Percentiles rank a stretch among this genome's conserved stretches.
These are phyloP conservation scores for Ariolimax columbianus DNA, from an alignment of 2,888 invertebrate species.

Conservation along the genomic window DNA sequence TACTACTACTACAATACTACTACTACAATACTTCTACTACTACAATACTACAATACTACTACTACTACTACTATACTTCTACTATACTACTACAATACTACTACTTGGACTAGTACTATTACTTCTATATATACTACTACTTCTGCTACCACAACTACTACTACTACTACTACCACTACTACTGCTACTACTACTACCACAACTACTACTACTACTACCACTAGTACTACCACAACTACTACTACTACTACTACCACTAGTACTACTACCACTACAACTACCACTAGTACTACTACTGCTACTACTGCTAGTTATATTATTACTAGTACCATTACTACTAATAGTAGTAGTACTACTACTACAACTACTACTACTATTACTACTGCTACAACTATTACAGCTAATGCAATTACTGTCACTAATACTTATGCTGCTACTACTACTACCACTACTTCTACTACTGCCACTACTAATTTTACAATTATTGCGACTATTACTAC, in stretches of 20 bases:
- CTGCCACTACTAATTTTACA: neutral
- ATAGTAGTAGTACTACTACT: neutral
- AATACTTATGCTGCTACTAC: no score
- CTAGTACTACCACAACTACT: neutral
- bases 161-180: neutral
- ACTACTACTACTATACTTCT: neutral
- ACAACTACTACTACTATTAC: neutral
- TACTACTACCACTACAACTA: neutral
- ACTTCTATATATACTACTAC: slow-evolving; percentile 26
- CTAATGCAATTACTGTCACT: neutral
- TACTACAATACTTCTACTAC: no score
- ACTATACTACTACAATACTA: neutral
- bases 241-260: neutral
- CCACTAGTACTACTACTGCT: neutral
- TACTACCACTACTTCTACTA: neutral
- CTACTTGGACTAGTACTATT: slow-evolving; percentile 14
- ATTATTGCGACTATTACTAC: neutral
- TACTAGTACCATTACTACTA: neutral
- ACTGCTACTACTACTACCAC: neutral
- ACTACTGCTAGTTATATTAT: neutral
- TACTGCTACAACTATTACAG: neutral
- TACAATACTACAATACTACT: no score
- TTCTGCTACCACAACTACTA: neutral
- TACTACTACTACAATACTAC: no score
- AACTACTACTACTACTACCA: neutral